Conservation (phyloP, 2,113 vertebrate genomes). For the Mionectes macconnelli region DNA sequence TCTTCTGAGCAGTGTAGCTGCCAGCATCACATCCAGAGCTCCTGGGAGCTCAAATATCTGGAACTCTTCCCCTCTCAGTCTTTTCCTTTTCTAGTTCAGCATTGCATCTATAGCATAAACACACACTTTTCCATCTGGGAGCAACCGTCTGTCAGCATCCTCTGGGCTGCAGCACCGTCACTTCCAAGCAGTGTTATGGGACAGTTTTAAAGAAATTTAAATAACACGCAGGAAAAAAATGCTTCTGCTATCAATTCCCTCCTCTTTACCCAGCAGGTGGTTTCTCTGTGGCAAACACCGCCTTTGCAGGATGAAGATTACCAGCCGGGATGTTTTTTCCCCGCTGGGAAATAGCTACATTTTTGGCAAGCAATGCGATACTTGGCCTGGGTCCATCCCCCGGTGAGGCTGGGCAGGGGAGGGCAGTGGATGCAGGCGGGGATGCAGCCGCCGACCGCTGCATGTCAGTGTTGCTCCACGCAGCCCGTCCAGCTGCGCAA, state of each 20-base stretch:
- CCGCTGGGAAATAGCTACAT: not conserved
- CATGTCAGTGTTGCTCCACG: conserved; percentile 47
- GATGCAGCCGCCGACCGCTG: not conserved
- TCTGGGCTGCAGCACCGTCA: not conserved
- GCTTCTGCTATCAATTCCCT: not conserved
- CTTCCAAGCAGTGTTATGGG: not conserved
- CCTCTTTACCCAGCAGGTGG: not conserved
- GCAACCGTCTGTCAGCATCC: not conserved
- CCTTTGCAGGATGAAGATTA: not conserved
- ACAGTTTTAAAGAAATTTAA: not conserved
- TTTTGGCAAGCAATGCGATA: not conserved
- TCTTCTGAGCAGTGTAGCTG: not conserved
- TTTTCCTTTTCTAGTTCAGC: not conserved
- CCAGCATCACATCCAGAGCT: not conserved
- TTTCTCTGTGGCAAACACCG: not conserved
- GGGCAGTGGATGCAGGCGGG: not conserved
- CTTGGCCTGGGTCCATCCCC: not conserved
- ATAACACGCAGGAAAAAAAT: not conserved
- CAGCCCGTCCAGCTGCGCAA: conserved; percentile 9
- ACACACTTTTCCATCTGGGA: not conserved
- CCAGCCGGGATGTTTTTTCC: not conserved
- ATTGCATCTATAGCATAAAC: not conserved
- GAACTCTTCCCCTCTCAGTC: not conserved
- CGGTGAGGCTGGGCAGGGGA: not conserved
- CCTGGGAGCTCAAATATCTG: not conserved